Conservation (phyloP, 2,113 vertebrate genomes). For the Eudyptes chrysolophus region DNA sequence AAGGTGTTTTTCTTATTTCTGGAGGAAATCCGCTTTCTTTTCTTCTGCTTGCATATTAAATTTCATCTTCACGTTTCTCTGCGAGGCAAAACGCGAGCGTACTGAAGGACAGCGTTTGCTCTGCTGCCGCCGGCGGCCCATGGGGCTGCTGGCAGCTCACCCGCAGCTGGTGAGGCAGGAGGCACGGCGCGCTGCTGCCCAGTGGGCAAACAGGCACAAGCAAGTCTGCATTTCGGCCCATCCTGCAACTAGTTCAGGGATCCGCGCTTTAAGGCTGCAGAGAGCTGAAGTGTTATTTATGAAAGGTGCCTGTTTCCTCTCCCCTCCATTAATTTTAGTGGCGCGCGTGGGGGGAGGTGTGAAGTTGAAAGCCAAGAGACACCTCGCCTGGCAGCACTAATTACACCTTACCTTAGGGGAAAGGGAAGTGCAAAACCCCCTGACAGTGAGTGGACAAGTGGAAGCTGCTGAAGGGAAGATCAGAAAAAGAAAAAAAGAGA, state of each 20-base stretch:
- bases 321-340: background rate
- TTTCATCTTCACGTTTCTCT: background rate
- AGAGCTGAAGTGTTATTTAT: background rate
- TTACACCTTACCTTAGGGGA: background rate
- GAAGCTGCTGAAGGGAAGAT: background rate
- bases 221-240: background rate
- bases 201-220: rapidly evolving
- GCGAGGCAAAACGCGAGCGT: rapidly evolving
- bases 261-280: rapidly evolving
- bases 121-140: rapidly evolving
- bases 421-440: background rate
- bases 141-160: rapidly evolving
- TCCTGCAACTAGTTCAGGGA: background rate
- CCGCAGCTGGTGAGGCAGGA: rapidly evolving
- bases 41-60: background rate
- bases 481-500: background rate
- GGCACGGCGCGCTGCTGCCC: rapidly evolving
- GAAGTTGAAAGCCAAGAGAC: background rate
- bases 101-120: background rate
- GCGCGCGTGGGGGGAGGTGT: rapidly evolving
- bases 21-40: background rate
- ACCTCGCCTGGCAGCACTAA: background rate
- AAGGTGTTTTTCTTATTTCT: background rate
- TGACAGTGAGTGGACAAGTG: background rate
- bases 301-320: background rate